phyloP scores from a whole-genome alignment of 2,888 invertebrate species.

The Heliconius hortense region DNA sequence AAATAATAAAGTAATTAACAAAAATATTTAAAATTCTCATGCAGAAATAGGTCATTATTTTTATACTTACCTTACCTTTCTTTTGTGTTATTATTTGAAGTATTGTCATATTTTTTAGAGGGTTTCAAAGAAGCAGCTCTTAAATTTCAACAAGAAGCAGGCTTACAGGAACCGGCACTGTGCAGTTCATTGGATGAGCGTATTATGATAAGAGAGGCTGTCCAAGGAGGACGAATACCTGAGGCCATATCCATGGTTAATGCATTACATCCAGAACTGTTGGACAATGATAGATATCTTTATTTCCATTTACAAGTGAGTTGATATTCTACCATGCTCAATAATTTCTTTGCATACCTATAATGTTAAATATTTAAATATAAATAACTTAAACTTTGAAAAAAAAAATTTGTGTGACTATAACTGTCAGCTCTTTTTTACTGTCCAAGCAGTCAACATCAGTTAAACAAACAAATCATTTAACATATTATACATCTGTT shows the following conservation, averaged over 20 bases:
- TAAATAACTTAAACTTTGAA: no score
- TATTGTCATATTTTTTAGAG: slow-evolving; percentile 78
- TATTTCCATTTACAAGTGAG: slow-evolving; percentile 97
- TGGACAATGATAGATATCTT: slow-evolving; percentile 97
- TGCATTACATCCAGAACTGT: slow-evolving; percentile 94
- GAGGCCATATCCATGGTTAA: slow-evolving; percentile 97
- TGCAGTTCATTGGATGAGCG: slow-evolving; percentile 93
- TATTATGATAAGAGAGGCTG: slow-evolving; percentile 95
- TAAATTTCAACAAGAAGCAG: slow-evolving; percentile 97
- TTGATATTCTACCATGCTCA: not conserved
- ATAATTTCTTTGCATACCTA: not conserved
- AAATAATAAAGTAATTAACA: not conserved
- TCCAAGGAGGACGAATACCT: slow-evolving; percentile 95
- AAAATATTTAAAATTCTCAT: not conserved
- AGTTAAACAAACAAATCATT: no score
- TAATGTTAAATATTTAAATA: not conserved
- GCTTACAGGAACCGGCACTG: slow-evolving; percentile 80
- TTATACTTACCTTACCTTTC: not conserved
- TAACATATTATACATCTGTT: no score
- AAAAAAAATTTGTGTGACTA: no score
- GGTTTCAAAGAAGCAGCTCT: slow-evolving; percentile 98
- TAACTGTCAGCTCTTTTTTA: no score
- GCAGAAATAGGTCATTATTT: not conserved
- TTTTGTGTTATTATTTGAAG: not conserved
- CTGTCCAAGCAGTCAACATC: no score